Base-by-base conservation (phyloP, 2,113 vertebrate species). In the Silurus glanis region DNA sequence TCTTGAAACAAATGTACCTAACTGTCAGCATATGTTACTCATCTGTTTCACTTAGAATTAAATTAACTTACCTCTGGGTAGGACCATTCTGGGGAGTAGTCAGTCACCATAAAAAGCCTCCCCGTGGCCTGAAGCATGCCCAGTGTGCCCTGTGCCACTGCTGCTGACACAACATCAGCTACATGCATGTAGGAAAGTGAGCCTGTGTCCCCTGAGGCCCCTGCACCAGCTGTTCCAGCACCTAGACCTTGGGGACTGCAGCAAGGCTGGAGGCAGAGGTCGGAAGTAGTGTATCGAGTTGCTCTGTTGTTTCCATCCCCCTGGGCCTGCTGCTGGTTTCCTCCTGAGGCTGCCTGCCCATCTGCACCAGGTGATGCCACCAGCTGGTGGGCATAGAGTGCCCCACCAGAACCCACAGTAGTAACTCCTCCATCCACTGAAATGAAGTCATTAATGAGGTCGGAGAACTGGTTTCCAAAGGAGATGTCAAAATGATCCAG, bases 401-500 rank as follows among this genome's bases (percentile, higher is more conserved):
- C 90, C 51, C 93, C 94, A 2, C 94, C 93, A 2, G 93, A 90
- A 12, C 94, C 92, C 92, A 95, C 94, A 49, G 96, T 85, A n/a
- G 96, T 92, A 83, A 95, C 93, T 82, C 97, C 96, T 83, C 97
- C 96, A 86, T 99, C 98, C 89, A 99, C 98, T 0, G 98, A 98
- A 93, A 99, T 99, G 93, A 99, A 99, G 92, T 99, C 98, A 0
- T 98, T 99, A 88, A 99, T 99, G 92, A 99, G 97, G 94, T 99
- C 98, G 12, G 98, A 99, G 92, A 99, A 99, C 94, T 99, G 98
- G 94, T 98, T 99, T 91, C 97, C 97, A 91, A 99, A 99, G 91
- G 98, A 99, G 94, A 99, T 99, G 92, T 99, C 98, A 71, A 99
- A 99, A 94, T 99, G 98, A 93, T 99, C 98, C 94, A 99, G 93